Conservation (phyloP, 2,113 vertebrate species). For the Hepsetus odoe region DNA sequence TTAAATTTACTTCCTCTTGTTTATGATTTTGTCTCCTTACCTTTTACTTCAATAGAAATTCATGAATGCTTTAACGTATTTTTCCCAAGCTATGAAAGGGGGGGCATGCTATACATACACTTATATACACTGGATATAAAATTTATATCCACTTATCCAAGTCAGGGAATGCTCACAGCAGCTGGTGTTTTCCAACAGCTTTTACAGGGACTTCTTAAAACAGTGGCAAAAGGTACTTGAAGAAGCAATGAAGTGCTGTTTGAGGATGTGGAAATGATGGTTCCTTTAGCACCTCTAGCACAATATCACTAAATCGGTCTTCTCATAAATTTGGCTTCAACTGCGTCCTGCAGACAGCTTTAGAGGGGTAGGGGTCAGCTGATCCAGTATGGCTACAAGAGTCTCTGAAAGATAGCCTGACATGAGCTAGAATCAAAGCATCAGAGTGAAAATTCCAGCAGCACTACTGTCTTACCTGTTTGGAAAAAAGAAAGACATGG, state of each 20-base stretch:
- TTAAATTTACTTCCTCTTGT: background rate
- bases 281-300: background rate
- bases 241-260: background rate
- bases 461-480: slow-evolving; percentile 33
- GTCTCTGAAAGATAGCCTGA: slow-evolving; percentile 24
- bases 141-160: too few species aligned
- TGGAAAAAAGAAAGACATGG: background rate
- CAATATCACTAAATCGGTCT: background rate
- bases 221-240: background rate
- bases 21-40: background rate
- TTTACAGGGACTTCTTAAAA: background rate
- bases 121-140: too few species aligned
- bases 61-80: too few species aligned
- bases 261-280: background rate
- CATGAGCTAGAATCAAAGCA: slow-evolving; percentile 13
- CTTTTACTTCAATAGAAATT: too few species aligned
- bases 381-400: background rate
- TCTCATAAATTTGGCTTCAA: background rate
- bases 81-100: background rate
- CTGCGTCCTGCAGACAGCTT: background rate
- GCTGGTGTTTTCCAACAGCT: background rate
- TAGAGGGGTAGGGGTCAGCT: background rate
- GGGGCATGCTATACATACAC: too few species aligned
- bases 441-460: slow-evolving; percentile 36
- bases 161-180: background rate